Base-by-base conservation (phyloP, 2,888 invertebrate species). In the Ormyrus nitidulus region DNA sequence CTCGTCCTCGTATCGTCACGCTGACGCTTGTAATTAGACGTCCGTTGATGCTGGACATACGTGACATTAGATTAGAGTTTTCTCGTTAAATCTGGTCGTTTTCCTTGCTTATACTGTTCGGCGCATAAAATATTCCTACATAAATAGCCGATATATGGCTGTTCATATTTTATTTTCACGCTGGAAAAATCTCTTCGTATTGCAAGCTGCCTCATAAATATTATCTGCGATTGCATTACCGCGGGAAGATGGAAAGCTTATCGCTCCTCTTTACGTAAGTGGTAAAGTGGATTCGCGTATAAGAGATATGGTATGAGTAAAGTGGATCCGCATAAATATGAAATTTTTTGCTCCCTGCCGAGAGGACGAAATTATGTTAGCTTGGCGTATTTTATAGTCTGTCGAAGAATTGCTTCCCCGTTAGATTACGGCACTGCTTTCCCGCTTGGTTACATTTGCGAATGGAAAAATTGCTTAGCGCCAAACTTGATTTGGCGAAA, bases 281-380 rank as follows among this genome's bases (percentile, higher is more conserved):
- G 62, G 46, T 56, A 64, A 64, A 65, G 56, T 54, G 49, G 64
- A 74, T 19, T 65, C 19, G 19, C 10, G 56, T 58, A 58, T n/a
- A 48, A 6, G 34, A 66, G 58, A 68, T 62, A 53, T 46, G 19
- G 11, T 48, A 58, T 11, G 53, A 62, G 81, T 48, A 49, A 58
- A 48, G 77, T 79, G 73, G 80, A 83, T 84, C n/a, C 80, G 80
- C 80, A 83, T 83, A 84, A 84, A 83, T 83, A 76, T 81, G 73
- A 80, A 82, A 85, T 85, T 84, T 83, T 83, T 82, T 82, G 34
- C 66, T 53, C 10, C 11, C 5, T 44, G 62, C 70, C 72, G 69
- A 62, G 56, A 48, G 58, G 58, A 64, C 71, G 68, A 48, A 64
- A 49, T 83, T 79, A 59, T 74, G 75, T 71, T 80, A 71, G 80